Conservation (phyloP, 2,888 invertebrate genomes). For the Xylota segnis region DNA sequence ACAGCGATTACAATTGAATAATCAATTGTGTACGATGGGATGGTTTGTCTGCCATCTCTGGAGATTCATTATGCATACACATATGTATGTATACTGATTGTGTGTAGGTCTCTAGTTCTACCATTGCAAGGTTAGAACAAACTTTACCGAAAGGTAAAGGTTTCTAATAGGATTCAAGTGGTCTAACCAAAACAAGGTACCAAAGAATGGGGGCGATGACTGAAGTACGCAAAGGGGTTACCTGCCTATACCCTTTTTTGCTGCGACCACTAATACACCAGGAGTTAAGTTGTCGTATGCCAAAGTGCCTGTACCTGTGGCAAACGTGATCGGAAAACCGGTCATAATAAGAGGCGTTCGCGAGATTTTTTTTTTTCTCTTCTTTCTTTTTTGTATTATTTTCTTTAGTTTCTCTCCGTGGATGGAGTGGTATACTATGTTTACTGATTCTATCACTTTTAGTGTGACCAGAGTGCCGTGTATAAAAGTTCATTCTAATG, state of each 20-base stretch:
- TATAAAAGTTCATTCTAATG: neutral
- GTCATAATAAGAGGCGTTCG: conserved; percentile 67
- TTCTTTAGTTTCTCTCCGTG: conserved; percentile 61
- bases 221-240: conserved; percentile 66
- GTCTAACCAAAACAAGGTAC: conserved; percentile 66
- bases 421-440: conserved; percentile 47
- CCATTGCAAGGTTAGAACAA: conserved; percentile 34
- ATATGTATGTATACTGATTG: too few relatives aligned
- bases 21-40: conserved; percentile 43
- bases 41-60: conserved; percentile 29
- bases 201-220: conserved; percentile 62
- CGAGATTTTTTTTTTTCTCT: conserved; percentile 48
- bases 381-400: conserved; percentile 16
- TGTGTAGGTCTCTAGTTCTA: conserved; percentile 59
- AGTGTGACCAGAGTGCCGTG: conserved; percentile 39
- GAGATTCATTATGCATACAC: conserved; percentile 56
- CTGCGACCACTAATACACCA: conserved; percentile 44
- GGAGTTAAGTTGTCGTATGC: conserved; percentile 68
- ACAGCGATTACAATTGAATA: conserved; percentile 45
- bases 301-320: conserved; percentile 67
- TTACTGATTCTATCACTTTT: conserved; percentile 57
- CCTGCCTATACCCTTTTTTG: conserved; percentile 62
- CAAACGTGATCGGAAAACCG: conserved; percentile 70
- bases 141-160: conserved; percentile 30
- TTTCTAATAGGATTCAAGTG: conserved; percentile 69